A percentile compares a stretch with the other conserved stretches of the same genome.
Evolutionary conservation across 2,888 invertebrate genomes (phyloP).

Genomic region (Nasonia oneida): DNA sequence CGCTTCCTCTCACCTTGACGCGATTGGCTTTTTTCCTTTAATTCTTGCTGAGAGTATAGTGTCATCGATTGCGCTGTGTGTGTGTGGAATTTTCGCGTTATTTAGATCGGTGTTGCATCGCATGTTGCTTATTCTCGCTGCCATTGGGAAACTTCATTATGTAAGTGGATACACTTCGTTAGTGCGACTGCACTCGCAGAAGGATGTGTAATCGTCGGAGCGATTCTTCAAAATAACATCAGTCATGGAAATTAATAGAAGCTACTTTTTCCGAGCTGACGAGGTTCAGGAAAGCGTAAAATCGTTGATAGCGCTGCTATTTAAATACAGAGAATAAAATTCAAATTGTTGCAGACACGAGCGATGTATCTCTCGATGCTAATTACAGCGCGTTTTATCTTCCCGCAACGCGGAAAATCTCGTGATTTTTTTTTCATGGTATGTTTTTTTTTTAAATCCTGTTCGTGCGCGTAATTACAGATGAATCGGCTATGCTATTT

Average conservation of each 20-base stretch:
- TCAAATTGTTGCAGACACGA: not conserved
- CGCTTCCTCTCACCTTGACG: conserved; percentile 4
- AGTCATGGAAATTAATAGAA: too few species aligned
- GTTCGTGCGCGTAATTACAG: not conserved
- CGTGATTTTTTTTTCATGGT: not conserved
- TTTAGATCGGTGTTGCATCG: conserved; percentile 1
- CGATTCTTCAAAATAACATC: too few species aligned
- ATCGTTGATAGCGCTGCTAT: too few species aligned
- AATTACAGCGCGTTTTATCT: not conserved
- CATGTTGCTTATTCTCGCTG: not conserved
- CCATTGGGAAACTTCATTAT: conserved; percentile 11
- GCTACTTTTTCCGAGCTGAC: too few species aligned
- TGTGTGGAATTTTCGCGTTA: not conserved
- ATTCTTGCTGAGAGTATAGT: not conserved
- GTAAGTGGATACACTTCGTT: not conserved
- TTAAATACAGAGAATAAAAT: not conserved
- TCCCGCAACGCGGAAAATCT: not conserved
- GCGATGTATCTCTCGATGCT: not conserved
- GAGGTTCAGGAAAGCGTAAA: not conserved
- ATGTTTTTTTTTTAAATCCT: not conserved
- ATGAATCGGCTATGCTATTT: not conserved
- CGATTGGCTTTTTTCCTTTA: not conserved
- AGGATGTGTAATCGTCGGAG: not conserved
- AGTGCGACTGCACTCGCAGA: not conserved
- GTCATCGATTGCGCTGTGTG: not conserved